Conservation (phyloP, 2,888 invertebrate species). For the Melieria crassipennis region DNA sequence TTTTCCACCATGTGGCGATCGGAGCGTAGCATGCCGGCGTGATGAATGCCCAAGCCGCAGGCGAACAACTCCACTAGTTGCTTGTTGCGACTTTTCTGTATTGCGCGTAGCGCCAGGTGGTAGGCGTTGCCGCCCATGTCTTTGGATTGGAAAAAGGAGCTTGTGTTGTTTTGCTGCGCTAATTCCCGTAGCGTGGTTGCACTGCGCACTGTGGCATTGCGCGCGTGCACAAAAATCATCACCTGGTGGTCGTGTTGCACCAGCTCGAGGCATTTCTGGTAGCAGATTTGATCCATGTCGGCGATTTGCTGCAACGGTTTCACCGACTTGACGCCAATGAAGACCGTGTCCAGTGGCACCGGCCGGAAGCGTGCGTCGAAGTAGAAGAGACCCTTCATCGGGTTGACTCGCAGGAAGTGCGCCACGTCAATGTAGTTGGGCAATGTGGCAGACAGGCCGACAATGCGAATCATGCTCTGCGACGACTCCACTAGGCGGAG, state of each 20-base stretch:
- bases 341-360: slow-evolving; percentile 91
- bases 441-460: slow-evolving; percentile 95
- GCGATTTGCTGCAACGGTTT: slow-evolving; percentile 72
- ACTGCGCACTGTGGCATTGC: slow-evolving; percentile 93
- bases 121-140: slow-evolving; percentile 69
- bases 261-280: slow-evolving; percentile 89
- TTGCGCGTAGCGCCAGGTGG: slow-evolving; percentile 76
- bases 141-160: slow-evolving; percentile 75
- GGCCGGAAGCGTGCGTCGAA: slow-evolving; percentile 95
- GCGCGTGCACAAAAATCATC: slow-evolving; percentile 98
- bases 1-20: slow-evolving; percentile 92
- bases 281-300: slow-evolving; percentile 92
- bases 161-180: slow-evolving; percentile 79
- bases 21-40: slow-evolving; percentile 91
- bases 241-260: slow-evolving; percentile 90
- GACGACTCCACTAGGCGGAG: slow-evolving; percentile 90
- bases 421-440: slow-evolving; percentile 99
- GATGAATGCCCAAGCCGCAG: slow-evolving; percentile 92
- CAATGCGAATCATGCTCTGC: slow-evolving; percentile 95
- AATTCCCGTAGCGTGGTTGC: slow-evolving; percentile 86
- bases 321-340: slow-evolving; percentile 83
- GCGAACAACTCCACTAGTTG: slow-evolving; percentile 85
- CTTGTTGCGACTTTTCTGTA: slow-evolving; percentile 81
- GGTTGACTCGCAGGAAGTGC: slow-evolving; percentile 92
- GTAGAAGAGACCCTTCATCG: slow-evolving; percentile 89